phyloP scores from a whole-genome alignment of 2,113 vertebrate species.

The Cyanoderma ruficeps region DNA sequence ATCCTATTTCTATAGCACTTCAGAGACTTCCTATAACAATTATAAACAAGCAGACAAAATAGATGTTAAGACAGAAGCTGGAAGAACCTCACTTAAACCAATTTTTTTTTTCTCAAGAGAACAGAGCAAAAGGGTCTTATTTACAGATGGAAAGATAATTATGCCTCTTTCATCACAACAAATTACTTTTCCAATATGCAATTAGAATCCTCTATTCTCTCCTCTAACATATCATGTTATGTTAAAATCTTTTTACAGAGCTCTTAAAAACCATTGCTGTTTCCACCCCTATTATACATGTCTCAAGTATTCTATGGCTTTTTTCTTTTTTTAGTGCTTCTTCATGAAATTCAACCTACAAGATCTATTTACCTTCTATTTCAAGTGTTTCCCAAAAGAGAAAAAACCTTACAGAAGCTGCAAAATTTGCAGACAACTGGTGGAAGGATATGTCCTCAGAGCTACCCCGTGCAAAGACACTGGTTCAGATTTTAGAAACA shows the following conservation, averaged over 20 bases:
- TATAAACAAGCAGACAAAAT: conserved; percentile 29
- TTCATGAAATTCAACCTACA: neutral
- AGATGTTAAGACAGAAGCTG: neutral
- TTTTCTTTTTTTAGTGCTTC: neutral
- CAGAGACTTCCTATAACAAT: neutral
- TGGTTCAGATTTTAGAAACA: neutral
- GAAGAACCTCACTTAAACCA: neutral
- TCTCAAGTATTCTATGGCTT: neutral
- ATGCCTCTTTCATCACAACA: neutral
- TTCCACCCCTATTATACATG: neutral
- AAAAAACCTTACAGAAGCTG: neutral
- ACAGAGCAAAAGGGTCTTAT: neutral
- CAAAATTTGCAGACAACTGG: neutral
- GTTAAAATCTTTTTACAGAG: neutral
- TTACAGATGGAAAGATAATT: neutral
- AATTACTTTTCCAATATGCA: neutral
- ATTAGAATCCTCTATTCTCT: neutral
- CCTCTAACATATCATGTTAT: neutral
- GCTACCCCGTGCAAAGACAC: neutral
- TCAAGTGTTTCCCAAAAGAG: neutral
- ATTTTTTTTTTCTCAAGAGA: neutral
- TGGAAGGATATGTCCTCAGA: neutral
- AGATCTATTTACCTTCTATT: neutral
- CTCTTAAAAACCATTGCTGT: neutral
- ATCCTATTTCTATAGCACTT: conserved; percentile 27